A percentile compares a stretch with the other conserved stretches of the same genome.
Evolutionary conservation across 2,113 vertebrate genomes (phyloP).

Genomic region (Ailurus styani): DNA sequence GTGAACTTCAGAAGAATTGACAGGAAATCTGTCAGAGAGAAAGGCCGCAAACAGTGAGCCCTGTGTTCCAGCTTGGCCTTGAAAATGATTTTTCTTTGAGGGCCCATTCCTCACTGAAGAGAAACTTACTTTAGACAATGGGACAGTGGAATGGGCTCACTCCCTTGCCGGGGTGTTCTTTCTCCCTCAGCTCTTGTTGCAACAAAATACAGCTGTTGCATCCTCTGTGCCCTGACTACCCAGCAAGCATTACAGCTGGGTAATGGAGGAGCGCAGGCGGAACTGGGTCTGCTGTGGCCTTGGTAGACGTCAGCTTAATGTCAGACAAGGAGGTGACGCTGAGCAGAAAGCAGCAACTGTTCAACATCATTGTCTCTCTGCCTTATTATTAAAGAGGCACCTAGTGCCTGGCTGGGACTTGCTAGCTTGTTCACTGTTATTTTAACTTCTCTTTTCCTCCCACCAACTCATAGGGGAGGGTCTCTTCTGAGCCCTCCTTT

Average conservation of each 20-base stretch:
- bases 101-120: background rate
- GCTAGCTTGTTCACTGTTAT: background rate
- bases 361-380: slow-evolving; percentile 1
- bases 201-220: background rate
- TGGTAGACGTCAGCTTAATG: background rate
- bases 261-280: background rate
- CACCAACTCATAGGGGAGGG: background rate
- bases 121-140: background rate
- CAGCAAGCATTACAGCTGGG: background rate
- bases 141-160: background rate
- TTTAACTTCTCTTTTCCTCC: background rate
- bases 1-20: background rate
- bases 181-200: background rate
- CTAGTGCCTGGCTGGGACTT: background rate
- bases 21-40: slow-evolving; percentile 19
- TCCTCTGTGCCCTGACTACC: background rate
- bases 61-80: background rate
- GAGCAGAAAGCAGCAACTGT: slow-evolving; percentile 20
- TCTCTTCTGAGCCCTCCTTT: background rate
- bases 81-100: background rate
- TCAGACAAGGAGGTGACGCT: slow-evolving; percentile 7
- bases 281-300: background rate
- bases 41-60: background rate
- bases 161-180: background rate
- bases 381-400: slow-evolving; percentile 11